A percentile compares a stretch with the other conserved stretches of the same genome.
Evolutionary conservation across 1,140 invertebrate genomes (phyloP).

Genomic region (Spodoptera frugiperda): DNA sequence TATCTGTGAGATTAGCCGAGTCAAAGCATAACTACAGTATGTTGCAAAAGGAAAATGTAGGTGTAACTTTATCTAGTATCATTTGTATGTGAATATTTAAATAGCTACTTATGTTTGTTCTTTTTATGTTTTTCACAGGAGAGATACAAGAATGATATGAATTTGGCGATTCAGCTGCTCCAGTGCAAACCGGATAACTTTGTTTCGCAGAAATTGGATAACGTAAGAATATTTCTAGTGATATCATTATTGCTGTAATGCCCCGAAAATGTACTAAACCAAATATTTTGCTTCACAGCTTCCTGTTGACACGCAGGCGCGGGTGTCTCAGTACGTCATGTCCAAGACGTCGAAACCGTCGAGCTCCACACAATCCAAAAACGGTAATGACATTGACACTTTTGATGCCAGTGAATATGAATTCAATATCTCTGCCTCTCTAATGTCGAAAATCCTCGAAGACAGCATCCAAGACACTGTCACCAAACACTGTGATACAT

Average conservation of each 20-base stretch:
- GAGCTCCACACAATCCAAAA: slow-evolving; percentile 75
- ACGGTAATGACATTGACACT: slow-evolving; percentile 81
- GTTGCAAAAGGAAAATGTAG: slow-evolving; percentile 96
- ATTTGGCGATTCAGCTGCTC: slow-evolving; percentile 96
- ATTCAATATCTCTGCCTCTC: slow-evolving; percentile 95
- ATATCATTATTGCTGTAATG: background rate
- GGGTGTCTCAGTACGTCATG: slow-evolving; percentile 93
- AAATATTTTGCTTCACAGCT: slow-evolving; percentile 88
- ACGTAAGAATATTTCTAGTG: slow-evolving; percentile 88
- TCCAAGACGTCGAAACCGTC: slow-evolving; percentile 88
- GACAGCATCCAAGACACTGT: slow-evolving; percentile 92
- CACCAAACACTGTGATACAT: slow-evolving; percentile 93
- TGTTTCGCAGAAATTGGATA: slow-evolving; percentile 96
- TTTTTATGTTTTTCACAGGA: slow-evolving; percentile 89
- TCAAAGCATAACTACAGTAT: slow-evolving; percentile 95
- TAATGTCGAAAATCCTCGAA: slow-evolving; percentile 97
- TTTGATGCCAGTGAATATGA: slow-evolving; percentile 86
- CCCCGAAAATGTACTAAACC: background rate
- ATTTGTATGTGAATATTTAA: too few species aligned
- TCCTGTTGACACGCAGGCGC: slow-evolving; percentile 95
- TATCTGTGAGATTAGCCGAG: slow-evolving; percentile 95
- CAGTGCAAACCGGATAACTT: slow-evolving; percentile 98
- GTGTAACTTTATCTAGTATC: slow-evolving; percentile 31
- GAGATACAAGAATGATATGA: slow-evolving; percentile 97
- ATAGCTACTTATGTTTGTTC: background rate